Percentiles rank a stretch among this genome's conserved stretches.
Conservation (phyloP, 2,797 vertebrate genomes). For the Spatula clypeata region DNA sequence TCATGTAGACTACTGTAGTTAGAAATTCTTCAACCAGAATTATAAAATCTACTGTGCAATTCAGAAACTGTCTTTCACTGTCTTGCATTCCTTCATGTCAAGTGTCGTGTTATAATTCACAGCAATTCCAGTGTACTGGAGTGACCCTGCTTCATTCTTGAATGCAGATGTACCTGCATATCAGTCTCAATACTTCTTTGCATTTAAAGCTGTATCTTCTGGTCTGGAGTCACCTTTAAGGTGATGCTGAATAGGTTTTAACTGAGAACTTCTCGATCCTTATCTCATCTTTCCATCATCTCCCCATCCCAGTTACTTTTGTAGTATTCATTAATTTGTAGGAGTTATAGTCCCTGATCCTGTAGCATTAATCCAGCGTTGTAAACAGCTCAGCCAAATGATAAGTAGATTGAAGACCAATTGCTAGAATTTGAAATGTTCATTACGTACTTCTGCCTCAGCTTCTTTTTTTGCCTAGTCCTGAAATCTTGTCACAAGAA, state of each 20-base stretch:
- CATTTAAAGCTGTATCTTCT: not conserved
- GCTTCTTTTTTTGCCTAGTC: not conserved
- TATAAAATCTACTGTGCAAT: not conserved
- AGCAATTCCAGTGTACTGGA: not conserved
- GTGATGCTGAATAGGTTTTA: not conserved
- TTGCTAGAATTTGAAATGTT: not conserved
- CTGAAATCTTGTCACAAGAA: not conserved
- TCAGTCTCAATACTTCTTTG: not conserved
- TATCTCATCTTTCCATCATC: not conserved
- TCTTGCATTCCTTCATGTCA: accelerated
- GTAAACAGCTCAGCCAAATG: not conserved
- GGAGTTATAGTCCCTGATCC: not conserved
- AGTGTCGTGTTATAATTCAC: not conserved
- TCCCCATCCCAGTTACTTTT: not conserved
- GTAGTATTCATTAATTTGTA: not conserved
- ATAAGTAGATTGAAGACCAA: not conserved
- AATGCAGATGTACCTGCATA: not conserved
- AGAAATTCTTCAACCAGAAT: not conserved
- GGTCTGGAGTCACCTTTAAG: not conserved
- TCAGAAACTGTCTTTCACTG: not conserved
- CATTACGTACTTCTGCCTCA: not conserved
- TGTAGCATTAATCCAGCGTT: not conserved
- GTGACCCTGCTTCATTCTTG: not conserved
- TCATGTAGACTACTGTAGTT: not conserved
- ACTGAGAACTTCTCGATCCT: not conserved